These are phyloP conservation scores for Dolichopus griseipennis DNA, from an alignment of 2,888 invertebrate species.

Conservation along the genomic window DNA sequence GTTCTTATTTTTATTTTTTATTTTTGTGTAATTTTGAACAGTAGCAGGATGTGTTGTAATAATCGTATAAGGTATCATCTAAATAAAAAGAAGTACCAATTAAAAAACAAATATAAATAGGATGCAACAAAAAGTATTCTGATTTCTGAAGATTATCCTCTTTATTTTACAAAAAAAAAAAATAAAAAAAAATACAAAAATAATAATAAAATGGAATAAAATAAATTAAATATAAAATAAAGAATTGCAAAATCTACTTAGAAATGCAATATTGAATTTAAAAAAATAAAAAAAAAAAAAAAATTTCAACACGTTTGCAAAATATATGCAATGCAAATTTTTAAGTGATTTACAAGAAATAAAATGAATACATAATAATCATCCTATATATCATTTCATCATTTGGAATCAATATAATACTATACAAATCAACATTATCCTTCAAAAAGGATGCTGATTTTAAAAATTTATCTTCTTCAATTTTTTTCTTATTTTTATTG, in stretches of 20 bases:
- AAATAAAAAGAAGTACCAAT: conserved; percentile 1
- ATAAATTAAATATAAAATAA: too few species aligned
- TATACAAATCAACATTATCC: too few species aligned
- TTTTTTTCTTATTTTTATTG: too few species aligned
- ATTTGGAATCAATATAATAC: too few species aligned
- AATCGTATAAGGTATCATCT: neutral
- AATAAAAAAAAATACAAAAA: too few species aligned
- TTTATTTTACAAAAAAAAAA: neutral
- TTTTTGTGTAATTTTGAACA: neutral
- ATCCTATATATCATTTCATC: neutral
- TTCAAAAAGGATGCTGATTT: too few species aligned
- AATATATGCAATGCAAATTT: neutral
- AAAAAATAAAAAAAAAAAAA: too few species aligned
- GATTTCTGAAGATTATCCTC: conserved; percentile 6
- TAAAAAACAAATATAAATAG: neutral
- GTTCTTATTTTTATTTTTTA: neutral
- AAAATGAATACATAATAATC: neutral
- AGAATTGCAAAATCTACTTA: neutral
- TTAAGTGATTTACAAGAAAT: conserved; percentile 2
- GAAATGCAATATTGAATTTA: conserved; percentile 3
- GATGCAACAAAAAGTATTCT: neutral
- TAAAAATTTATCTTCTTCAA: too few species aligned
- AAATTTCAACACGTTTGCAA: neutral
- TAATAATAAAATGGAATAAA: too few species aligned
- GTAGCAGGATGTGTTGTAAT: neutral